Base-by-base conservation (phyloP, 92 coral and sea anemone genomes). In the Plumapathes pennacea region DNA sequence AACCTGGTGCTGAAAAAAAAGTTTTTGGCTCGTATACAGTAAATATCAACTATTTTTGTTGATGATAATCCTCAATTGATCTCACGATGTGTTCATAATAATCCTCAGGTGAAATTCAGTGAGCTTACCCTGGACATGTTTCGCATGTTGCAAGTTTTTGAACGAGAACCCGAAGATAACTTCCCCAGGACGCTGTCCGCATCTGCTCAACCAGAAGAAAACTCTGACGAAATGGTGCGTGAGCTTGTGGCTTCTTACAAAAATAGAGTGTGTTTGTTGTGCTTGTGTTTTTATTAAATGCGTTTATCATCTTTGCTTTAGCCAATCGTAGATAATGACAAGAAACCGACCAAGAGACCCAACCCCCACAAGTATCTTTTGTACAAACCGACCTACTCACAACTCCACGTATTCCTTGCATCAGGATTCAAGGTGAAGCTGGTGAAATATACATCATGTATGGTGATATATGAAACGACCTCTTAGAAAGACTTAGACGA, bases 81-180 rank as follows among this genome's bases (percentile, higher is more conserved):
- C n/a, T n/a, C n/a, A n/a, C n/a, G n/a, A n/a, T n/a, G n/a, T n/a
- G n/a, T n/a, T n/a, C n/a, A n/a, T n/a, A n/a, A n/a, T n/a, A n/a
- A n/a, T n/a, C n/a, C n/a, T n/a, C 76, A 87, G 96, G 98, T 92
- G 32, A 92, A 92, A 55, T 92, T 92, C 67, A 92, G 98, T 63
- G 98, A 92, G 50, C 59, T 92, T 17, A 92, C 98, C 0, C 46
- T 92, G 71, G 98, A 92, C 85, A 92, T 92, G 98, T 92, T 92
- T 68, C 98, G 96, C 1, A 92, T 92, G 96, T 80, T 92, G 15
- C 98, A 92, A 71, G 96, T 89, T 20, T 55, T 92, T 25, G 98
- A 92, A 34, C 67, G 96, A 53, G 98, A 92, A 57, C 98, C 96
- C 1, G 90, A 84, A 46, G 87, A 79, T 13, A 76, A 67, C 25